Evolutionary conservation across 35 echinoderm and acorn worm genomes (phyloP).

Genomic region (Apostichopus californicus): DNA sequence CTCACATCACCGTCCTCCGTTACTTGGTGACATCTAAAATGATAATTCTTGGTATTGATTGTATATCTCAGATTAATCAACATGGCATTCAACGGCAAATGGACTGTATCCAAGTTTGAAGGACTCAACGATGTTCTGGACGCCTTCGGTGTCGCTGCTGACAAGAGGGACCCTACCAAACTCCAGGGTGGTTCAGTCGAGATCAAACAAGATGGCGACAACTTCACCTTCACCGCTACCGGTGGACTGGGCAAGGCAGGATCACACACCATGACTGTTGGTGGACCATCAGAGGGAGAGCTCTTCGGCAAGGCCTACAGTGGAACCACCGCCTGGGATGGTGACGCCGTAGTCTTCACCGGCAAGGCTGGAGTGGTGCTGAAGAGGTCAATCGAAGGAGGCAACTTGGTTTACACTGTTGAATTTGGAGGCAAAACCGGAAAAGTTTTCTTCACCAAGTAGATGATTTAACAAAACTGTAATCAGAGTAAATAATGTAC

Average conservation of each 20-base stretch:
- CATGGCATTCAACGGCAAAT: constrained; percentile 57
- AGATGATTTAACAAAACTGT: not conserved
- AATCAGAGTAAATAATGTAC: too few species aligned
- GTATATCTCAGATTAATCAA: not conserved
- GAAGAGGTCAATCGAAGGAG: constrained; percentile 37
- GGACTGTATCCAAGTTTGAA: constrained; percentile 60
- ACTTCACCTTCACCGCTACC: constrained; percentile 70
- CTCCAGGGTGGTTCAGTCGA: constrained; percentile 43
- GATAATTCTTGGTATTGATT: too few species aligned
- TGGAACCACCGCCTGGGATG: constrained; percentile 28
- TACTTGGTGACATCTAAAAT: too few species aligned
- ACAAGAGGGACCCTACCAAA: constrained; percentile 39
- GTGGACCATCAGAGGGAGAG: constrained; percentile 46
- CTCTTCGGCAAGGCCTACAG: constrained; percentile 46
- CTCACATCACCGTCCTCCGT: too few species aligned
- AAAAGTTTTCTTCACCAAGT: constrained; percentile 42
- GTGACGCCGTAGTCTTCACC: constrained; percentile 16
- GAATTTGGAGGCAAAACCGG: constrained; percentile 33
- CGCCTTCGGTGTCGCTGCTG: constrained; percentile 48
- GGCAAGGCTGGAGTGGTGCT: constrained; percentile 26
- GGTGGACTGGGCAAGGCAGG: constrained; percentile 55
- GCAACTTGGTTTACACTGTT: constrained; percentile 18
- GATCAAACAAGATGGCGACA: constrained; percentile 79
- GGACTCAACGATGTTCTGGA: constrained; percentile 58
- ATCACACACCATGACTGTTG: constrained; percentile 57